Evolutionary conservation across 1,140 invertebrate species (phyloP), one percentile per base, ranked within the genome.

Genomic region (Battus philenor): DNA sequence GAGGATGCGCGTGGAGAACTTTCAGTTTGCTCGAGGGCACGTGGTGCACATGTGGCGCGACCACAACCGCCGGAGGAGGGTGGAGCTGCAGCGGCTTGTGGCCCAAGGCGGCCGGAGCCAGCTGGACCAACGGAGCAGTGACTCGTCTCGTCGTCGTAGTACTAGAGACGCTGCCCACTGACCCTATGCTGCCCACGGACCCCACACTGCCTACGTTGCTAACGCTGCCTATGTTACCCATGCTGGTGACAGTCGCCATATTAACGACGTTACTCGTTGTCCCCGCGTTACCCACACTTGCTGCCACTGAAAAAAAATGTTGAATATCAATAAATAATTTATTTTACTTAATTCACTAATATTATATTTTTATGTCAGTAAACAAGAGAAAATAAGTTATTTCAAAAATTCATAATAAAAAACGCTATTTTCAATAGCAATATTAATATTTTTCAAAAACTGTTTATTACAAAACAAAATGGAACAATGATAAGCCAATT

Each of bases 1-100:
- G 46, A 16, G 79, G 65, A 34, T 79, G 72, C 5, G 79, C 72
- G 57, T 83, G 79, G 4, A 83, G 44, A 22, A 82, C 79, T 45
- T 80, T 78, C 2, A 80, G 58, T 36, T 78, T 78, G 66, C 62
- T 63, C 9, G 59, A 66, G 13, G 65, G 50, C n/a, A 68, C 67
- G 50, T 71, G 68, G 48, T 73, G 71, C 12, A 68, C 44, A 36
- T 68, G 68, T 3, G 64, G 69, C 7, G 63, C 55, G 2, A 69
- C 61, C 1, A 74, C 68, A 1, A 61, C 63, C 7, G 62, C 63
- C 4, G 64, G 59, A 16, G 57, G 50, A 26, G 47, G 55, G 32
- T 65, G 64, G 9, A 57, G 41, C 30, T 59, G 54, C 20, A 72
- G 45, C 11, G 59, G 59, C 36, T 68, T 73, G 53, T 72, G 70